phyloP scores from a whole-genome alignment of 1,140 invertebrate genomes.

The Caerostris extrusa region DNA sequence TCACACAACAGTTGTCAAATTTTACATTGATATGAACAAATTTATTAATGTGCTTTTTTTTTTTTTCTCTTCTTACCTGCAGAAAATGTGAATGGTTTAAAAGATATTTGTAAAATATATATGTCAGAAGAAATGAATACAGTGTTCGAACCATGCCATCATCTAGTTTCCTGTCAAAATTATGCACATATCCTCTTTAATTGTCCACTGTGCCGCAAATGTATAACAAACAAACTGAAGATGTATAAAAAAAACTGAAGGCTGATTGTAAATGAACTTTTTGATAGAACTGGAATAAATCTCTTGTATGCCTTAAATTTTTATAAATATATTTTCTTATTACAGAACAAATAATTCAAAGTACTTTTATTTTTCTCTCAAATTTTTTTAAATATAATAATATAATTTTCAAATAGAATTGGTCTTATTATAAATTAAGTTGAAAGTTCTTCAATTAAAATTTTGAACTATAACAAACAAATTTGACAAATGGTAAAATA shows the following conservation, averaged over 20 bases:
- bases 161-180: constrained; percentile 91
- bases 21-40: too few relatives aligned
- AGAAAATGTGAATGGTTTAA: background rate
- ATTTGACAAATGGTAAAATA: too few relatives aligned
- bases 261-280: background rate
- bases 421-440: too few relatives aligned
- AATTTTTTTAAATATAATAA: too few relatives aligned
- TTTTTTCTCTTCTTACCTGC: background rate
- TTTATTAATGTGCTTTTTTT: background rate
- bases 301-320: too few relatives aligned
- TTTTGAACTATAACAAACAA: too few relatives aligned
- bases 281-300: background rate
- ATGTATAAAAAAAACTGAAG: constrained; percentile 89
- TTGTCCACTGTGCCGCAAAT: constrained; percentile 91
- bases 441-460: too few relatives aligned
- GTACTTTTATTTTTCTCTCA: too few relatives aligned
- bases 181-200: constrained; percentile 89
- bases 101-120: constrained; percentile 91
- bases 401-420: too few relatives aligned
- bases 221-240: constrained; percentile 87
- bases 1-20: too few relatives aligned
- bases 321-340: too few relatives aligned
- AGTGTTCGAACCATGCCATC: constrained; percentile 94
- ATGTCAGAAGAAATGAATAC: constrained; percentile 93
- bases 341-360: too few relatives aligned